phyloP scores from a whole-genome alignment of 1,140 invertebrate genomes.

The Pogonomyrmex californicus region DNA sequence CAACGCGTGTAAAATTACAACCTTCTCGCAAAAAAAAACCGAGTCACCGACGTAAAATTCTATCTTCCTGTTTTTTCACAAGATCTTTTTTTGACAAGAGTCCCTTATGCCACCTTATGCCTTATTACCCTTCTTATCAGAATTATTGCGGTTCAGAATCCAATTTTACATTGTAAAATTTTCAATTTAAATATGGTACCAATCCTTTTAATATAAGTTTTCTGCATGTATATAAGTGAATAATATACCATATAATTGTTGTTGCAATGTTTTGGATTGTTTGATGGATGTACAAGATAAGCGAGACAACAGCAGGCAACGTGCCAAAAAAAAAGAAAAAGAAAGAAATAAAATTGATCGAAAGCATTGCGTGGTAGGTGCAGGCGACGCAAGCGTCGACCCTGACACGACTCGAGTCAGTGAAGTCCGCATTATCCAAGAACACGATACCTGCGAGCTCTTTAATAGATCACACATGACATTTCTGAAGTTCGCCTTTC shows the following conservation, averaged over 20 bases:
- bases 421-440: conserved; percentile 62
- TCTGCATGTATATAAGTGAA: not conserved
- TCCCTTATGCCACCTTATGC: too few species aligned
- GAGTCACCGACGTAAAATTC: not conserved
- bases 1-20: conserved; percentile 36
- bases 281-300: not conserved
- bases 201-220: not conserved
- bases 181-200: not conserved
- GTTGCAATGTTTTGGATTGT: not conserved
- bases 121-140: too few species aligned
- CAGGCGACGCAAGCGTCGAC: conserved; percentile 59
- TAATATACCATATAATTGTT: not conserved
- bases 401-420: conserved; percentile 66
- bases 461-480: conserved; percentile 50
- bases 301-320: not conserved
- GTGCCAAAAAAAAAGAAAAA: not conserved
- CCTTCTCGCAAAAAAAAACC: conserved; percentile 19
- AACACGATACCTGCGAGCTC: conserved; percentile 10
- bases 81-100: too few species aligned
- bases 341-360: not conserved
- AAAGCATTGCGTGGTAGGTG: conserved; percentile 27
- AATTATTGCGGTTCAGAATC: not conserved
- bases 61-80: not conserved
- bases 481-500: not conserved
- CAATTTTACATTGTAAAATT: not conserved